A percentile compares a stretch with the other conserved stretches of the same genome.
Conservation (phyloP, 2,797 vertebrate species). For the Cottoperca gobio region DNA sequence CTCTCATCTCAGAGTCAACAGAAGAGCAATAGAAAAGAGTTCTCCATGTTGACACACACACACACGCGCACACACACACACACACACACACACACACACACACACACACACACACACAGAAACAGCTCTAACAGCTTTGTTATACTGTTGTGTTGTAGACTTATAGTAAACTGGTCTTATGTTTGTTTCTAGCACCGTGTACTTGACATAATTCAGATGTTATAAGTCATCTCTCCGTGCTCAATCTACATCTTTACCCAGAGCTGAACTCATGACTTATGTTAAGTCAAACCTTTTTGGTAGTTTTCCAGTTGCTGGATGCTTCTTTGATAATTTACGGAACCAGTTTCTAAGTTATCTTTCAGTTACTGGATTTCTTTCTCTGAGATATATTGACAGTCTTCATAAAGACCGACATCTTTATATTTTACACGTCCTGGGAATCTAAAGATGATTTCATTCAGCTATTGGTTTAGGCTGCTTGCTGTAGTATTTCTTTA, state of each 20-base stretch:
- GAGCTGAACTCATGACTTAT: too few species aligned
- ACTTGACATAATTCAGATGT: background rate
- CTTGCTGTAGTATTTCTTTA: too few species aligned
- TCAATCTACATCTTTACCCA: too few species aligned
- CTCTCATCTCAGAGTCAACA: constrained; percentile 1
- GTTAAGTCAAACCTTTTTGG: background rate
- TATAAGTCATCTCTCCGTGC: background rate
- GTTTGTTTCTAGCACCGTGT: background rate
- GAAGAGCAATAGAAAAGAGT: background rate
- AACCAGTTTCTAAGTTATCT: background rate
- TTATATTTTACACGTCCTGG: too few species aligned
- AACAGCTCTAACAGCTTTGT: background rate
- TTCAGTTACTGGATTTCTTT: background rate
- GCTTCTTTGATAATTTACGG: background rate
- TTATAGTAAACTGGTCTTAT: background rate
- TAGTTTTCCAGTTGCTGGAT: background rate
- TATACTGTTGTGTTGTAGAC: background rate
- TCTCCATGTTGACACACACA: too few species aligned
- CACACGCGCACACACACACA: too few species aligned
- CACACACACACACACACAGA: too few species aligned
- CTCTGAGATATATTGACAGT: too few species aligned
- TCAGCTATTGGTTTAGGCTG: too few species aligned
- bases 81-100: too few species aligned
- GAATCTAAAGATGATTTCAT: background rate
- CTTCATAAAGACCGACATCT: background rate